Conservation (phyloP, 1,140 invertebrate species). For the Maconellicoccus hirsutus region DNA sequence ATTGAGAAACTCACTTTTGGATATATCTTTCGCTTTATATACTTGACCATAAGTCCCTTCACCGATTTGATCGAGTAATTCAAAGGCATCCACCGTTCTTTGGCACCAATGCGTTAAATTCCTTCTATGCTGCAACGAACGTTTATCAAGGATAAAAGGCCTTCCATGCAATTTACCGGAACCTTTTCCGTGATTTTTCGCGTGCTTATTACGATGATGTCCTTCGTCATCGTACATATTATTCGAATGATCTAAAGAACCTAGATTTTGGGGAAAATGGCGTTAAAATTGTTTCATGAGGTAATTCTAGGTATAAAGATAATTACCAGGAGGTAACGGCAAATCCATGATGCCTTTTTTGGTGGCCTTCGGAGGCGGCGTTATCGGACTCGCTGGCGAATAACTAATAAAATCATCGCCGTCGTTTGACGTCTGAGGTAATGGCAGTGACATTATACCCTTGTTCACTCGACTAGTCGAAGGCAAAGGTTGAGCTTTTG, state of each 20-base stretch:
- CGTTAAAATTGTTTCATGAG: neutral
- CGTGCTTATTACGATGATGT: neutral
- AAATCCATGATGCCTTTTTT: conserved; percentile 18
- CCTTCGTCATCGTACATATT: neutral
- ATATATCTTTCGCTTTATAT: conserved; percentile 88
- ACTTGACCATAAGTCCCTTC: conserved; percentile 98
- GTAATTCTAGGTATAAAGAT: neutral
- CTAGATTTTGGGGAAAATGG: neutral
- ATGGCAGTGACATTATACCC: conserved; percentile 10
- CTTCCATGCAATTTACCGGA: neutral
- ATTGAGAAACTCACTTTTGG: conserved; percentile 44
- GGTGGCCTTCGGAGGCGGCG: neutral
- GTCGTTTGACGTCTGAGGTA: neutral
- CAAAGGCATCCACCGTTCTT: conserved; percentile 67
- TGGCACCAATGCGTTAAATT: conserved; percentile 54
- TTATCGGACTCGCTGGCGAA: neutral
- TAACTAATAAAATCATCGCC: conserved; percentile 1
- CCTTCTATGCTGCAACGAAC: neutral
- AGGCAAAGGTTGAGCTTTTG: neutral
- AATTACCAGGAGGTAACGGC: neutral
- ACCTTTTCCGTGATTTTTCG: neutral
- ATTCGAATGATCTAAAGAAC: neutral
- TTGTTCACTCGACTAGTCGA: neutral
- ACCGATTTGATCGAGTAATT: conserved; percentile 90
- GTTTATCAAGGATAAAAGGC: neutral